phyloP scores from a whole-genome alignment of 2,888 invertebrate genomes.

The Gymnosoma rotundatum region DNA sequence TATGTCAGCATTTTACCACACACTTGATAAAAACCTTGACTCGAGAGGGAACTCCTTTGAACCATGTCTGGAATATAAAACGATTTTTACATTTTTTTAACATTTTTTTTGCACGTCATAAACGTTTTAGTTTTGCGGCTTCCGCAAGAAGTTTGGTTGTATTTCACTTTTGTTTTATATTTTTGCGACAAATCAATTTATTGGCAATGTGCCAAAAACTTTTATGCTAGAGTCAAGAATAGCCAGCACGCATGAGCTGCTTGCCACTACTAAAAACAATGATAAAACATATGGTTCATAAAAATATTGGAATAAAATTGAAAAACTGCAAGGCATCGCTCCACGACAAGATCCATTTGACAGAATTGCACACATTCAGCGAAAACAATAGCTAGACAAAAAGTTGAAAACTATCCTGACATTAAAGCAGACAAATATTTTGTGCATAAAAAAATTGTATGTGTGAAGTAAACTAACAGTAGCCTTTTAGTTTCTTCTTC shows the following conservation, averaged over 20 bases:
- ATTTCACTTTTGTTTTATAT: constrained; percentile 40
- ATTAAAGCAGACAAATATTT: constrained; percentile 13
- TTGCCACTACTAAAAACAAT: constrained; percentile 44
- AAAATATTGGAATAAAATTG: constrained; percentile 35
- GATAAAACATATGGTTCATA: constrained; percentile 50
- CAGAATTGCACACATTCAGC: constrained; percentile 60
- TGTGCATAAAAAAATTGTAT: constrained; percentile 18
- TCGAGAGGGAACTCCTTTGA: constrained; percentile 57
- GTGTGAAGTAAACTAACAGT: constrained; percentile 44
- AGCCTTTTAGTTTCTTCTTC: constrained; percentile 43
- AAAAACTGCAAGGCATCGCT: constrained; percentile 41
- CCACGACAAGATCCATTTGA: constrained; percentile 56
- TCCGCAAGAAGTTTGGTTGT: constrained; percentile 71
- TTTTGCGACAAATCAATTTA: constrained; percentile 75
- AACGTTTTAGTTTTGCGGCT: constrained; percentile 70
- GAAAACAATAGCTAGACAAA: constrained; percentile 67
- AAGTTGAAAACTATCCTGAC: constrained; percentile 2
- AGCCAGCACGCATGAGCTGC: constrained; percentile 66
- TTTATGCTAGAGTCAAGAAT: constrained; percentile 55
- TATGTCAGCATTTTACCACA: constrained; percentile 62
- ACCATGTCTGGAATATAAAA: constrained; percentile 66
- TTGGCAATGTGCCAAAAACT: constrained; percentile 74
- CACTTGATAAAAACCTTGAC: constrained; percentile 67
- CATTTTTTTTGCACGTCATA: constrained; percentile 46
- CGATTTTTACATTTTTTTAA: constrained; percentile 27